Evolutionary conservation across 1,140 invertebrate species (phyloP).

Genomic region (Dryas iulia): DNA sequence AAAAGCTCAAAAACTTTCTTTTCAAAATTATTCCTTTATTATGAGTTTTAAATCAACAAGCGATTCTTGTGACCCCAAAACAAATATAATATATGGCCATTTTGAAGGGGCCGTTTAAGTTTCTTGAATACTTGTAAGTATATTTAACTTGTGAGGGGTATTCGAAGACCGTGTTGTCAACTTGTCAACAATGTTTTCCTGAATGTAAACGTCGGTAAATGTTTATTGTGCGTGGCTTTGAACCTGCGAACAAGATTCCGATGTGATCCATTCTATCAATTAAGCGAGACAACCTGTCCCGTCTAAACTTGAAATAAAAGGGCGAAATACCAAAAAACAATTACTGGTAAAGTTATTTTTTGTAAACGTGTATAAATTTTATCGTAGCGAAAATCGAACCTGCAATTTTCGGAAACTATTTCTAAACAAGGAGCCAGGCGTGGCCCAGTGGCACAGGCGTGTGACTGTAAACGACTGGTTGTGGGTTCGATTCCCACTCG

Average conservation of each 20-base stretch:
- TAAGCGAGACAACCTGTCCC: not conserved
- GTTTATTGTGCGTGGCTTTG: constrained; percentile 12
- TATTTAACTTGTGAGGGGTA: constrained; percentile 6
- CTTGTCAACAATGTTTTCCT: constrained; percentile 8
- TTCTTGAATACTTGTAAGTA: not conserved
- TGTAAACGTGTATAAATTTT: too few species aligned
- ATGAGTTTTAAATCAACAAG: constrained; percentile 5
- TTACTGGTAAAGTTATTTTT: too few species aligned
- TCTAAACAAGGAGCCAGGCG: too few species aligned
- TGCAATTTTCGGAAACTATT: too few species aligned
- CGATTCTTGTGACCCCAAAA: not conserved
- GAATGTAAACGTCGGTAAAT: constrained; percentile 6
- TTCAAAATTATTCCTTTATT: not conserved
- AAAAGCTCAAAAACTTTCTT: not conserved
- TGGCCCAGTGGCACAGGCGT: too few species aligned
- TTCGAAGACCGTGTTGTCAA: constrained; percentile 11
- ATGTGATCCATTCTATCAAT: not conserved
- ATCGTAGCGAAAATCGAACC: too few species aligned
- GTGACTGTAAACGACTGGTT: too few species aligned
- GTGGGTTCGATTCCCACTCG: too few species aligned
- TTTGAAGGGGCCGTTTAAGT: not conserved
- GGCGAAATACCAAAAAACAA: not conserved
- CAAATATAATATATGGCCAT: not conserved
- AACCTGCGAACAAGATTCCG: not conserved
- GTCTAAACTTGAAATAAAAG: not conserved